Conservation (phyloP, 2,113 vertebrate genomes). For the Spea bombifrons region DNA sequence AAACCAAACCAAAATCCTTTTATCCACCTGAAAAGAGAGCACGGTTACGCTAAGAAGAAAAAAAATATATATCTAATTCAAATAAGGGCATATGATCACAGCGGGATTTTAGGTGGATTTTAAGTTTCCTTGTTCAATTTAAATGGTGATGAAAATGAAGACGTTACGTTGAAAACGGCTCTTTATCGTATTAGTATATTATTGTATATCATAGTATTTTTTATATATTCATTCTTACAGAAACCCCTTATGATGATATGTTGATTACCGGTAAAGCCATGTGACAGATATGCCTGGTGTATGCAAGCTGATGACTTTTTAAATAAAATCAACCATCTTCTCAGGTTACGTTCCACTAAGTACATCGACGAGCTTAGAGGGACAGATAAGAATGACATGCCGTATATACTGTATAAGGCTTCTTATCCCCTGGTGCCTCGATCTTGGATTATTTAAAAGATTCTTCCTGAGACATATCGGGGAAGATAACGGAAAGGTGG, state of each 20-base stretch:
- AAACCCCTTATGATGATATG: too few relatives aligned
- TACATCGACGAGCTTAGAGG: background rate
- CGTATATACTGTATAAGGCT: slow-evolving; percentile 14
- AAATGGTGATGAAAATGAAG: background rate
- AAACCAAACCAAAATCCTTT: slow-evolving; percentile 26
- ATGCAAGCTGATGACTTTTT: too few relatives aligned
- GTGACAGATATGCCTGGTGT: too few relatives aligned
- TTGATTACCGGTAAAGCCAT: too few relatives aligned
- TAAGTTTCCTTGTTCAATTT: background rate
- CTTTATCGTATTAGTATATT: too few relatives aligned
- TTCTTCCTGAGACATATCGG: slow-evolving; percentile 25
- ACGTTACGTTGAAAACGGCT: background rate
- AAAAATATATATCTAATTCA: background rate
- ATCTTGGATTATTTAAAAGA: slow-evolving; percentile 30
- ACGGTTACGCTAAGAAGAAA: background rate
- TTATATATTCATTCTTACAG: too few relatives aligned
- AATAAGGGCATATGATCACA: background rate
- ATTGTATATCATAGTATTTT: too few relatives aligned
- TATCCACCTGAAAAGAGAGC: slow-evolving; percentile 41
- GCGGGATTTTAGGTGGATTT: background rate
- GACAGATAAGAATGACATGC: slow-evolving; percentile 23
- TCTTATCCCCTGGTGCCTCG: slow-evolving; percentile 29
- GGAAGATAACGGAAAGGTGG: slow-evolving; percentile 22
- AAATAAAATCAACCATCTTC: too few relatives aligned
- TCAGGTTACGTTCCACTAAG: too few relatives aligned